A percentile compares a stretch with the other conserved stretches of the same genome.
phyloP scores from a whole-genome alignment of 2,888 invertebrate genomes.

The Apamea epomidion region DNA sequence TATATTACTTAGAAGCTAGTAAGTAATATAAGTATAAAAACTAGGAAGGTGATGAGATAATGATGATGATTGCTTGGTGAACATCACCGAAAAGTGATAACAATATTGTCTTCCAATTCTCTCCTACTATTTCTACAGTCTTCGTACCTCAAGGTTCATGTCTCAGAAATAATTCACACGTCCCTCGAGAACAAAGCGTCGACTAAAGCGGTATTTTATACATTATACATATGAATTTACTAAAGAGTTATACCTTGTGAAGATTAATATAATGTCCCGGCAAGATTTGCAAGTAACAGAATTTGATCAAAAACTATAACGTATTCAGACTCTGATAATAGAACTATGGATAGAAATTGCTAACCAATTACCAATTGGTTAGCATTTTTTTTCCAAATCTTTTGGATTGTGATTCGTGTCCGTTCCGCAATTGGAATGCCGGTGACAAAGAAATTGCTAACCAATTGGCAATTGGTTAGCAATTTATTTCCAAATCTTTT shows the following conservation, averaged over 20 bases:
- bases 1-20: no score
- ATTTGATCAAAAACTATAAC: conserved; percentile 19
- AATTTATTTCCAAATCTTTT: no score
- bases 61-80: neutral
- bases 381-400: no score
- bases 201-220: conserved; percentile 71
- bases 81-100: neutral
- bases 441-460: no score
- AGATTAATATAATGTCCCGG: conserved; percentile 43
- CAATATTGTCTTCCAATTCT: neutral
- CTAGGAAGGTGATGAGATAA: neutral
- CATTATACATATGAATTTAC: conserved; percentile 64
- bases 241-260: conserved; percentile 37
- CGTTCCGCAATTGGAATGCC: no score
- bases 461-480: no score
- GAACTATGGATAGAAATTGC: neutral
- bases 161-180: conserved; percentile 78
- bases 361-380: no score
- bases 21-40: neutral
- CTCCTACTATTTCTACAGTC: conserved; percentile 9
- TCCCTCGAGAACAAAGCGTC: conserved; percentile 75
- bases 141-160: conserved; percentile 65
- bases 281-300: conserved; percentile 33
- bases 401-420: no score
- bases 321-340: neutral